These are phyloP conservation scores for Gallinago solitaria DNA, from an alignment of 2,797 vertebrate species.

Conservation along the genomic window DNA sequence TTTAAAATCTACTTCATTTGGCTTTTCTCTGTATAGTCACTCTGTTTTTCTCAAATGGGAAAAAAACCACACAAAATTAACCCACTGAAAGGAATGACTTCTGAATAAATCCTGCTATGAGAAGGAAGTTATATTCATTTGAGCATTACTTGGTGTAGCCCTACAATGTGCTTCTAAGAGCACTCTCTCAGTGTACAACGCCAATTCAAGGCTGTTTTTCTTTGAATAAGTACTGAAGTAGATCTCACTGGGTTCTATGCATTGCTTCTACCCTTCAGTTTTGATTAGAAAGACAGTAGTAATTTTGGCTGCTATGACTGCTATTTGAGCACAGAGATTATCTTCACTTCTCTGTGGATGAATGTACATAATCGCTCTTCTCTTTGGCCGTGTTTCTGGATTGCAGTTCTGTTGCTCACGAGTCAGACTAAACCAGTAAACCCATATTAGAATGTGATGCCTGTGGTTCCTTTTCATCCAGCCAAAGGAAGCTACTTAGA, in stretches of 20 bases:
- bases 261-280: not conserved
- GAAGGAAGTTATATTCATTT: not conserved
- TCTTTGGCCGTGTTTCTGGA: not conserved
- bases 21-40: not conserved
- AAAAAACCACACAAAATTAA: not conserved
- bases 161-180: not conserved
- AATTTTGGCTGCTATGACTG: not conserved
- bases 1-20: constrained; percentile 12
- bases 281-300: not conserved
- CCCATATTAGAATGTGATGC: not conserved
- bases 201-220: not conserved
- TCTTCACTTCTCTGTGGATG: not conserved
- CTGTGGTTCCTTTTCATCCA: not conserved
- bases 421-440: not conserved
- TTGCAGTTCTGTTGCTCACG: not conserved
- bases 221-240: not conserved
- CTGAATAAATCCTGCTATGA: not conserved
- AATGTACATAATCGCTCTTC: not conserved
- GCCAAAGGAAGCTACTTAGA: not conserved
- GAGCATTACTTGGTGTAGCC: not conserved
- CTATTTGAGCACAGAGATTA: not conserved
- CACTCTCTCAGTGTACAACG: not conserved
- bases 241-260: not conserved
- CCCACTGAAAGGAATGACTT: not conserved
- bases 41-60: not conserved